phyloP scores from a whole-genome alignment of 2,797 vertebrate species.

The Sebastes variabilis region DNA sequence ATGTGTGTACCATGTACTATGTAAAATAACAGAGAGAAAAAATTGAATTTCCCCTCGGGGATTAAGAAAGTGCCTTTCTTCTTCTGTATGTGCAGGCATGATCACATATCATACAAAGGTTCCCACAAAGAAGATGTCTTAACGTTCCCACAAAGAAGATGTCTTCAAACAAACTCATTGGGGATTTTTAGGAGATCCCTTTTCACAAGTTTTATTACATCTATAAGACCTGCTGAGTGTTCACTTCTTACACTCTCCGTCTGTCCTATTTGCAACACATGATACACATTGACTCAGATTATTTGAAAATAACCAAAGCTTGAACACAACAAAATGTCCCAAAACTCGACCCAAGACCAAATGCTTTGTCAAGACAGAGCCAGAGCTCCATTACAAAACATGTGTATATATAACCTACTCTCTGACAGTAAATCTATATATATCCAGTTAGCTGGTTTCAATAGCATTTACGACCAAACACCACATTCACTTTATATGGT shows the following conservation, averaged over 20 bases:
- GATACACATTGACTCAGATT: not conserved
- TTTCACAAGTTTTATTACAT: not conserved
- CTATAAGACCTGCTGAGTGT: not conserved
- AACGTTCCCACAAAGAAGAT: no score
- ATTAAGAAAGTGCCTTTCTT: no score
- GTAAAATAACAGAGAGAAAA: no score
- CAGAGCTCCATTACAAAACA: not conserved
- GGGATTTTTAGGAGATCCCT: not conserved
- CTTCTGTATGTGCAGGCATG: no score
- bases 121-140: not conserved
- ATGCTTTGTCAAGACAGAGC: not conserved
- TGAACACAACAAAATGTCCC: not conserved
- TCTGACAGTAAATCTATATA: not conserved
- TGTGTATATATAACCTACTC: not conserved
- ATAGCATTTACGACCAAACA: not conserved
- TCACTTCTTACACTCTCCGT: not conserved
- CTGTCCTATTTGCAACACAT: not conserved
- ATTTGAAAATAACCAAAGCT: not conserved
- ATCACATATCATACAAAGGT: no score
- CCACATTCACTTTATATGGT: not conserved
- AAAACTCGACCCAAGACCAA: not conserved
- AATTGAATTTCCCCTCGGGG: no score
- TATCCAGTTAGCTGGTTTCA: constrained; percentile 1
- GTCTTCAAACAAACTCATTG: not conserved
- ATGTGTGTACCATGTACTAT: no score